Evolutionary conservation across 2,888 invertebrate genomes (phyloP).

Genomic region (Gerris lacustris): DNA sequence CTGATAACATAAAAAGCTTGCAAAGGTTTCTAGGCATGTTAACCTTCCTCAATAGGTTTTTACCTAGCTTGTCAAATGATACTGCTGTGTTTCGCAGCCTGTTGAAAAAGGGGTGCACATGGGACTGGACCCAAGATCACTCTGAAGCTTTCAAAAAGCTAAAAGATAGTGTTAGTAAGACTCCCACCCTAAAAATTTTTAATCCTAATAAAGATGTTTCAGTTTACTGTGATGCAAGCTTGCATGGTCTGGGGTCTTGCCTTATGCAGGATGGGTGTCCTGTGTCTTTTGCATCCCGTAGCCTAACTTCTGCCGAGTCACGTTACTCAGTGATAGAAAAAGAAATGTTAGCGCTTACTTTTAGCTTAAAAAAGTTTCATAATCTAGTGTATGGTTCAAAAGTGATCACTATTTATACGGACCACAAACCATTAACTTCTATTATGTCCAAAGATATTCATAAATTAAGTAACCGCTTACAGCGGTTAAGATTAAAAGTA

Average conservation of each 20-base stretch:
- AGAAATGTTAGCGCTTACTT: too few species aligned
- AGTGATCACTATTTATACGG: neutral
- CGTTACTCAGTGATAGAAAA: too few species aligned
- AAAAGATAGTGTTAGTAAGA: neutral
- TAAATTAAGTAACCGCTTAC: neutral
- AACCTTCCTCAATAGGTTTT: neutral
- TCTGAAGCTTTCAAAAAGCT: neutral
- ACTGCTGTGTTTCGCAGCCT: neutral
- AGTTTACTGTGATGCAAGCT: constrained; percentile 21
- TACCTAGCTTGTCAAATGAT: neutral
- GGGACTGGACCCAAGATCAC: neutral
- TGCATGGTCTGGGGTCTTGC: constrained; percentile 21
- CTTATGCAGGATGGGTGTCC: constrained; percentile 22
- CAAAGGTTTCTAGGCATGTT: neutral
- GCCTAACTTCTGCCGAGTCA: constrained; percentile 11
- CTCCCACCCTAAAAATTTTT: neutral
- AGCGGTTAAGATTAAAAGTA: neutral
- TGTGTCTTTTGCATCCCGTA: constrained; percentile 21
- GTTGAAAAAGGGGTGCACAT: neutral
- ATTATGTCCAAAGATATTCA: neutral
- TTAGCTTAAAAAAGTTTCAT: too few species aligned
- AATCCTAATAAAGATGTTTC: neutral
- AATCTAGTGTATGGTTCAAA: neutral
- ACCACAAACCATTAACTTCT: neutral
- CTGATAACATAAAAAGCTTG: neutral